Conservation (phyloP, 2,888 invertebrate species). For the Brachypalpus laphriformis region DNA sequence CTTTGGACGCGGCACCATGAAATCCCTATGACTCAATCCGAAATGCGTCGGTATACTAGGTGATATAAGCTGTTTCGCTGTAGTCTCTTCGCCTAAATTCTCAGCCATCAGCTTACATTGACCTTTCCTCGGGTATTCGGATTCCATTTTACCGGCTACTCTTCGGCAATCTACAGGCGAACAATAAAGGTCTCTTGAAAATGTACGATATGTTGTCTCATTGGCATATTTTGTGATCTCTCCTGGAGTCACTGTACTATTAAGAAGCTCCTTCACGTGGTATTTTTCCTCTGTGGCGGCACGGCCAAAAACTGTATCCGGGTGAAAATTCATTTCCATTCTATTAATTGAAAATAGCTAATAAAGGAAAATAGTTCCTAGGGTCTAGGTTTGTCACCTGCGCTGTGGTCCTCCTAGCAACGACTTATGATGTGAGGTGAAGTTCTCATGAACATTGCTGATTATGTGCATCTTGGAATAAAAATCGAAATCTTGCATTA, state of each 20-base stretch:
- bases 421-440: constrained; percentile 75
- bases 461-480: constrained; percentile 65
- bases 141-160: constrained; percentile 35
- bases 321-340: constrained; percentile 62
- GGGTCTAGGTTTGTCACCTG: constrained; percentile 72
- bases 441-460: constrained; percentile 77
- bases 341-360: constrained; percentile 10
- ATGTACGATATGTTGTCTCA: constrained; percentile 78
- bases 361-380: too few relatives aligned
- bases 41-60: constrained; percentile 76
- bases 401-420: constrained; percentile 76
- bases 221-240: constrained; percentile 73
- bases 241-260: constrained; percentile 74
- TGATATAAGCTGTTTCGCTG: constrained; percentile 76
- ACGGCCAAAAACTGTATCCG: constrained; percentile 75
- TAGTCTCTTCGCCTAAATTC: constrained; percentile 68
- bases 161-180: background rate
- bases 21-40: constrained; percentile 78
- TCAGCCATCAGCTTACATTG: constrained; percentile 38
- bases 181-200: constrained; percentile 61
- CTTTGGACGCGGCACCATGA: constrained; percentile 75
- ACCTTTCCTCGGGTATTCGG: constrained; percentile 12
- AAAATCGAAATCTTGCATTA: constrained; percentile 75
- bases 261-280: constrained; percentile 76
- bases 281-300: constrained; percentile 49